Evolutionary conservation across 2,113 vertebrate species (phyloP), one percentile per base, ranked within the genome.

Genomic region (Microtus pennsylvanicus): DNA sequence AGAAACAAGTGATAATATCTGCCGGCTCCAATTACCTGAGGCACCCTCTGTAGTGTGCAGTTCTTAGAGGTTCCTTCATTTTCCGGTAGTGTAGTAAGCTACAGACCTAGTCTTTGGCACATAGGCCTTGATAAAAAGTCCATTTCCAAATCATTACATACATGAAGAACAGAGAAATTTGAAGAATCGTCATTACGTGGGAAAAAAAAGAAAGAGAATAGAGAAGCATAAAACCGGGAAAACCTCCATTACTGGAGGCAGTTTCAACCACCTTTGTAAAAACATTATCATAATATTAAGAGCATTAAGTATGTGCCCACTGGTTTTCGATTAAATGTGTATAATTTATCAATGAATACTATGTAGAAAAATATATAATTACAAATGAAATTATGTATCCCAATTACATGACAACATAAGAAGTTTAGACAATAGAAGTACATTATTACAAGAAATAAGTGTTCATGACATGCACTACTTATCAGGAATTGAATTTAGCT

Each of bases 21-120:
- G 47, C 5, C 8, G 14, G 17, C 10, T 26, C 11, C 30, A 74
- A 13, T 47, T 42, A 28, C 13, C 1, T 74, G 47, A 63, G 38
- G 4, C 28, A 22, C 38, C 26, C 7, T 4, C 52, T 7, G 35
- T 28, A 13, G 5, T 1, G 52, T 1, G 3, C 8, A 33, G 3
- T 16, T 50, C 35, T 93, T 75, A 75, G 45, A 52, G 6, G 3
- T 19, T 52, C 3, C 10, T 38, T 7, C 45, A 42, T 42, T 38
- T 7, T 7, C 22, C 14, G 30, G 13, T 30, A 65, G 1, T 3
- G 0, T 26, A 50, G 13, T 50, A 45, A 55, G 33, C 9, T 50
- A 4, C 5, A 19, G 16, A 50, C 8, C 22, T 19, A 28, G 9
- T 10, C 70, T 86, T 93, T 85, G 63, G n/a, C 30, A n/a, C 16